These are phyloP conservation scores for Noctua janthina DNA, from an alignment of 2,888 invertebrate species.

Conservation along the genomic window DNA sequence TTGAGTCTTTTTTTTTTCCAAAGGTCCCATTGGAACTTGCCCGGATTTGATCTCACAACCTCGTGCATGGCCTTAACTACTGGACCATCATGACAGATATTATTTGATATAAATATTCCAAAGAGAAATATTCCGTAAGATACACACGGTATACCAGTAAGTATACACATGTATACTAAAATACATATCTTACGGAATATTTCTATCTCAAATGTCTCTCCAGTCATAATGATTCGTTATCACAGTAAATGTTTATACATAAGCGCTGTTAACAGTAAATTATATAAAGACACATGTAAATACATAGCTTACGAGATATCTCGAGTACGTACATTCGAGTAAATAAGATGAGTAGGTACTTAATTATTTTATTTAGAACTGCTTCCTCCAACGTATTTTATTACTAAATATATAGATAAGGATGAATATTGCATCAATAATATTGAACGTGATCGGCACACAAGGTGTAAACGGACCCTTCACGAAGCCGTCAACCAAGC, in stretches of 20 bases:
- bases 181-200: slow-evolving; percentile 17
- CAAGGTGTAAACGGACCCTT: too few species aligned
- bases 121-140: background rate
- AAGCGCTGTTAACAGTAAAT: slow-evolving; percentile 26
- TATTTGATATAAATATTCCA: background rate
- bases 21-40: background rate
- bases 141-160: background rate
- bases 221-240: slow-evolving; percentile 27
- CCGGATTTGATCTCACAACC: background rate
- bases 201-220: slow-evolving; percentile 14
- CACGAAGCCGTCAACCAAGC: too few species aligned
- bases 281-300: slow-evolving; percentile 32
- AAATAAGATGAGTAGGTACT: background rate
- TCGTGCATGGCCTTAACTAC: background rate
- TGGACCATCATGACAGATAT: background rate
- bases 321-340: slow-evolving; percentile 3
- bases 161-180: background rate
- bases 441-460: background rate
- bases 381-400: background rate
- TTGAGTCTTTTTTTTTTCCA: background rate
- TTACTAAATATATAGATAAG: background rate
- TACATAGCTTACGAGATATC: slow-evolving; percentile 23
- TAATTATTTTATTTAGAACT: slow-evolving; percentile 9
- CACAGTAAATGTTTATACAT: slow-evolving; percentile 18
- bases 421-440: background rate